Evolutionary conservation across 37 sponge, comb jelly and placozoan genomes (phyloP), one percentile per base, ranked within the genome.

Genomic region (Beroe forskalii): DNA sequence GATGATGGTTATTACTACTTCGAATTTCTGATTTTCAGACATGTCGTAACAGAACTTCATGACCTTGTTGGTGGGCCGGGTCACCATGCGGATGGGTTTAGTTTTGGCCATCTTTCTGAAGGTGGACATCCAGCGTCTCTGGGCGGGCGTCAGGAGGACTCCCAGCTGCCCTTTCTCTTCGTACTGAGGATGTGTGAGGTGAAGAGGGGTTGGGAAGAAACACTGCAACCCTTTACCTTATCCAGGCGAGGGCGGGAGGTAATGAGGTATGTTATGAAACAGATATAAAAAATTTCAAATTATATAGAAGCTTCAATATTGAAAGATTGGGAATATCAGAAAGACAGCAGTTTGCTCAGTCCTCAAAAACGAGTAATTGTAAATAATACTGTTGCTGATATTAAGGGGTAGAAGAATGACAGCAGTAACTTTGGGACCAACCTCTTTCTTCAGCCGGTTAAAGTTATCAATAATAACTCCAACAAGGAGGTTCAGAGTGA

Each of bases 381-480:
- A n/a, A n/a, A n/a, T n/a, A n/a, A n/a, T n/a, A n/a, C n/a, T n/a
- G n/a, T n/a, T n/a, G 17, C 17, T 55, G 60, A 55, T 55, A 20
- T 55, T 55, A 55, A 55, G 9, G 14, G 60, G 60, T 55, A 17
- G 14, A 80, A 80, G 22, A n/a, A 39, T 38, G n/a, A n/a, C n/a
- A n/a, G n/a, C n/a, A n/a, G n/a, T n/a, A n/a, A n/a, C n/a, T n/a
- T n/a, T n/a, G n/a, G n/a, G n/a, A n/a, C n/a, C n/a, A n/a, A 91
- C 91, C 62, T 76, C 89, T 61, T 83, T 91, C 67, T 67, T 67
- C 9, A 91, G 40, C 40, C 66, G 38, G 41, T 67, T 86, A 41
- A 91, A 91, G 67, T 91, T 91, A 48, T 91, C 91, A 44, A 91
- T 91, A 48, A 91, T 91, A 22, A 91, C 91, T 55, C 91, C 89